Evolutionary conservation across 2,888 invertebrate species (phyloP), one percentile per base, ranked within the genome.

Genomic region (Nebria brevicollis): DNA sequence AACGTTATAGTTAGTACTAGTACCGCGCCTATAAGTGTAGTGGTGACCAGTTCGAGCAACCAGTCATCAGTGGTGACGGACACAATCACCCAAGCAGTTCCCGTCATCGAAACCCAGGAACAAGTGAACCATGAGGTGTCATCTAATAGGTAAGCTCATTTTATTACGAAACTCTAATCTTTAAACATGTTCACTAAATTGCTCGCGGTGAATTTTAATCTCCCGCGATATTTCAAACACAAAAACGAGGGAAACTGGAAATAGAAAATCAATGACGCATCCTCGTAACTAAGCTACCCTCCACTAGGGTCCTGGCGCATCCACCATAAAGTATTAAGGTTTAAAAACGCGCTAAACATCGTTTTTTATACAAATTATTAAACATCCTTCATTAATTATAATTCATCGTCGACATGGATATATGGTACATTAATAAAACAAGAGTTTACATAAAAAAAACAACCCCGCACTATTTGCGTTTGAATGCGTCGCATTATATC

Each of bases 1-100:
- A 80, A 80, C 64, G 80, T 80, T 15, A 80, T 80, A 75, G 80
- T 80, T 64, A 80, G 70, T 70, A 80, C 75, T 1, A 80, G 43
- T 15, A 64, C 26, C 6, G 34, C 25, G 11, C 15, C 70, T 13
- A 34, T 20, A 7, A 75, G 80, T 75, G 75, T 75, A 25, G 79
- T 80, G 20, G 80, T 80, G 15, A 75, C 70, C 68, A 80, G 80
- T 75, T 75, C 80, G n/a, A 73, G 74, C 74, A 15, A 15, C 8
- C 78, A 72, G 66, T 54, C 54, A 1, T 54, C 72, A 68, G 64
- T 80, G 11, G 68, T 43, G 1, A 65, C 75, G 41, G 75, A 75
- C 7, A 42, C 20, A 13, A 34, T 34, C 1, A 41, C 11, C 10
- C 73, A 42, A 41, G 8, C 54, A 54, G 6, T 54, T 54, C 54